Base-by-base conservation (phyloP, 2,797 vertebrate genomes). In the Gymnocypris eckloni region DNA sequence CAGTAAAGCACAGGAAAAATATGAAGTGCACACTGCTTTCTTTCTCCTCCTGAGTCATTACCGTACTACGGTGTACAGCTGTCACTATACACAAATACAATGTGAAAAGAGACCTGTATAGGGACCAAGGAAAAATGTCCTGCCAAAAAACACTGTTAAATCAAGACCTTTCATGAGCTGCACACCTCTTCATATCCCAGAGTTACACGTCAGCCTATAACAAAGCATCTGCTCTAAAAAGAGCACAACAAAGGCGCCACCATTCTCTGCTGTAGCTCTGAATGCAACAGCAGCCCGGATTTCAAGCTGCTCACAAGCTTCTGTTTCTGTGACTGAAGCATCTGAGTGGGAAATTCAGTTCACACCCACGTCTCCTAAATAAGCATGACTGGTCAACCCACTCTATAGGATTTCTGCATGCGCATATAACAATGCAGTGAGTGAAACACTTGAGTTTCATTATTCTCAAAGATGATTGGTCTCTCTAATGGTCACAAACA, bases 381-480 rank as follows among this genome's bases (percentile, higher is more conserved):
- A 72, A 79, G 67, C 41, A 79, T 85, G 76, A 79, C 83, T 72
- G 83, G 76, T 79, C 76, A 43, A 61, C 66, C 83, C 83, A 79
- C 76, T 85, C 52, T 79, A n/a, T 79, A 45, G 25, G 79, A 79
- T 48, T 72, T 72, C 41, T 52, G 15, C 67, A 86, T 64, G 50
- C 12, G 54, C 56, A 28, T 18, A 73, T 13, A 80, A 85, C 78
- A 86, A 86, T 52, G 70, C 69, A 66, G 33, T 43, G 59, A 85
- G 76, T 59, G 52, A 81, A 71, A 45, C 84, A 80, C 84, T 86
- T 67, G 22, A 81, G 84, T 80, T 81, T 81, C 78, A 81, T 86
- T 81, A 72, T 79, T 79, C 33, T 75, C 56, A 80, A 64, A 81
- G 77, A 84, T 48, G 43, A 80, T 61, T 50, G 16, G 28, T 39